Conservation (phyloP, 64 coral and sea anemone genomes). For the Cladopsammia gracilis region DNA sequence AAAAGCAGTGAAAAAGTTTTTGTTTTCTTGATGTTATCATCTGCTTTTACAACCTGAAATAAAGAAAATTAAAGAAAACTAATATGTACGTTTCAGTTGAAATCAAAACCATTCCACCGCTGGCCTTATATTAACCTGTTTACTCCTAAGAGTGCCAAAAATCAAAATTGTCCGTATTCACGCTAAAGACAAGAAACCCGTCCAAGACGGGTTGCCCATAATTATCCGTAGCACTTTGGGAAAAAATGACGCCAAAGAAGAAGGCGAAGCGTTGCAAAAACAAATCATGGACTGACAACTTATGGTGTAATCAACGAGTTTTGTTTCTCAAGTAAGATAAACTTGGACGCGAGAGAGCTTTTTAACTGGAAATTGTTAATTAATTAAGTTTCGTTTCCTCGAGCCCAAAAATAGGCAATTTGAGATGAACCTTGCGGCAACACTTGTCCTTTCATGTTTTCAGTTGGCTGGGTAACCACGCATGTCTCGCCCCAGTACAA, state of each 20-base stretch:
- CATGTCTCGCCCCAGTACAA: not conserved
- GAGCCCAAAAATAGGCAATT: not conserved
- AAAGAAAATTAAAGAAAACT: not conserved
- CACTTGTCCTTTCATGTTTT: not conserved
- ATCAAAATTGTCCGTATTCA: too few relatives aligned
- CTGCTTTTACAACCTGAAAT: not conserved
- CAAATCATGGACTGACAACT: slow-evolving; percentile 2
- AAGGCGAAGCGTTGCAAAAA: slow-evolving; percentile 13
- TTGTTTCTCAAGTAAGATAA: not conserved
- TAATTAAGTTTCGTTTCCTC: not conserved
- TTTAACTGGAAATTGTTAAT: not conserved
- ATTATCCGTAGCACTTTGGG: not conserved
- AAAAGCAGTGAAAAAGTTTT: not conserved
- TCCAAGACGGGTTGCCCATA: too few relatives aligned
- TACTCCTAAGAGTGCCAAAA: too few relatives aligned
- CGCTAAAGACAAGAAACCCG: too few relatives aligned
- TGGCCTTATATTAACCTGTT: too few relatives aligned
- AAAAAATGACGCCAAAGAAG: slow-evolving; percentile 6
- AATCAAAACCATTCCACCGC: too few relatives aligned
- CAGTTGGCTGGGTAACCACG: not conserved
- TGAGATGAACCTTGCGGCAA: not conserved
- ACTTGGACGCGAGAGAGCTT: not conserved
- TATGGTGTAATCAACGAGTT: not conserved
- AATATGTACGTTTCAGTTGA: too few relatives aligned
- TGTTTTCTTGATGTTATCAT: not conserved